Percentiles rank a stretch among this genome's conserved stretches.
phyloP scores from a whole-genome alignment of 2,797 vertebrate genomes.

The Delichon dasypus region DNA sequence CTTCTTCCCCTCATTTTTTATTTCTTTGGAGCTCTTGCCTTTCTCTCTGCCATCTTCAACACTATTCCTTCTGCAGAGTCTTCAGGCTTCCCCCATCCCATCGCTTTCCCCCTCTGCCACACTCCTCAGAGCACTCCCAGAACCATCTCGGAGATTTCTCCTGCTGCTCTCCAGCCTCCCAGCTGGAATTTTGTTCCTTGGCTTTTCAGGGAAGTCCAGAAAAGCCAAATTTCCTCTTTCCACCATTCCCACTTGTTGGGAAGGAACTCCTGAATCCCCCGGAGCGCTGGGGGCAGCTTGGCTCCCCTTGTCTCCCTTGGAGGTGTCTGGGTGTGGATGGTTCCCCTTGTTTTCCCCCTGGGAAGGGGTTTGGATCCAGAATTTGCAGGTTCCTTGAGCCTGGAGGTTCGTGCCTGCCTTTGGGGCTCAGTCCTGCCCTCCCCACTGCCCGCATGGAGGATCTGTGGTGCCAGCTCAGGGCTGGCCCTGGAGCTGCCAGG shows the following conservation, averaged over 20 bases:
- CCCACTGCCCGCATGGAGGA: accelerated
- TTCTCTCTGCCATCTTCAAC: not conserved
- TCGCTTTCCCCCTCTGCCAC: not conserved
- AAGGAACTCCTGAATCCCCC: accelerated
- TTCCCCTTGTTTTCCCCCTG: not conserved
- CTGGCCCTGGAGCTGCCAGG: not conserved
- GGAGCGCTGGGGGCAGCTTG: not conserved
- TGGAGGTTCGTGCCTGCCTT: not conserved
- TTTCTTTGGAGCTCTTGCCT: not conserved
- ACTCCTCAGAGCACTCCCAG: not conserved
- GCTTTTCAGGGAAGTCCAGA: not conserved
- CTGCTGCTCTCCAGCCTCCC: not conserved
- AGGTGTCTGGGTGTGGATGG: not conserved
- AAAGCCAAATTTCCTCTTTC: not conserved
- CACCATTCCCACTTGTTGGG: not conserved
- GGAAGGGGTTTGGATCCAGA: not conserved
- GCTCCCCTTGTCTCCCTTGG: not conserved
- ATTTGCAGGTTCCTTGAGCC: not conserved
- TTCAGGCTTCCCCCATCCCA: not conserved
- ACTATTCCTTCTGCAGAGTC: not conserved
- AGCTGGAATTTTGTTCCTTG: not conserved
- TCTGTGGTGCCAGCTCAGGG: not conserved
- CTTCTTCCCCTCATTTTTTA: not conserved
- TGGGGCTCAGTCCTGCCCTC: not conserved
- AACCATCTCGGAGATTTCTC: not conserved